Evolutionary conservation across 2,888 invertebrate genomes (phyloP), one percentile per base, ranked within the genome.

Genomic region (Piscicola geometra): DNA sequence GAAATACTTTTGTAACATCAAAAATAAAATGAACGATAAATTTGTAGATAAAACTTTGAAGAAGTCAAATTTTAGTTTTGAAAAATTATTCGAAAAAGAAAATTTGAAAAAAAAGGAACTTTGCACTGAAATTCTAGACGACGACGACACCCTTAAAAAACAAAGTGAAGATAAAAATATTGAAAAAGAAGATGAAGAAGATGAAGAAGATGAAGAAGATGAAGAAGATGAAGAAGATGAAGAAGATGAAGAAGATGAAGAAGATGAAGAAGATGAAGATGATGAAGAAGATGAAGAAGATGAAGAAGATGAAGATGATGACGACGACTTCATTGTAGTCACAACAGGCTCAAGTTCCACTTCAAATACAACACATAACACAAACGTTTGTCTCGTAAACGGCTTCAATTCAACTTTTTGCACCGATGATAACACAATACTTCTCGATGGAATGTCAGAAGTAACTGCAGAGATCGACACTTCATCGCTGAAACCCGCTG

Each of bases 161-260:
- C n/a, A 2, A n/a, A 36, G 18, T 30, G 28, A 1, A 2, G 71
- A 32, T 1, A 21, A 32, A 50, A 52, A n/a, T 50, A 12, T 50
- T 52, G 56, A 71, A 28, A 28, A 71, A 25, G 47, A 47, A 1
- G 71, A 52, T 15, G 71, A 52, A 25, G 30, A 71, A 2, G 52
- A 52, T 28, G 71, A 52, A 0, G 68, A 68, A 5, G 35, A 71
- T 1, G 71, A 71, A 12, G 30, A 28, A 12, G 30, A n/a, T 28
- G 64, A 64, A 9, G 41, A 41, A 9, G 41, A 41, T 41, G 41
- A 41, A 9, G 41, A 41, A 9, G 41, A 41, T 41, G 41, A 41
- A 9, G 41, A 41, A 9, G 41, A 41, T 41, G 41, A 41, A 5
- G 41, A 15, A 9, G 41, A 41, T 41, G 15, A 41, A 41, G 15